Conservation (phyloP, 2,797 vertebrate genomes). For the Synaphobranchus kaupii region DNA sequence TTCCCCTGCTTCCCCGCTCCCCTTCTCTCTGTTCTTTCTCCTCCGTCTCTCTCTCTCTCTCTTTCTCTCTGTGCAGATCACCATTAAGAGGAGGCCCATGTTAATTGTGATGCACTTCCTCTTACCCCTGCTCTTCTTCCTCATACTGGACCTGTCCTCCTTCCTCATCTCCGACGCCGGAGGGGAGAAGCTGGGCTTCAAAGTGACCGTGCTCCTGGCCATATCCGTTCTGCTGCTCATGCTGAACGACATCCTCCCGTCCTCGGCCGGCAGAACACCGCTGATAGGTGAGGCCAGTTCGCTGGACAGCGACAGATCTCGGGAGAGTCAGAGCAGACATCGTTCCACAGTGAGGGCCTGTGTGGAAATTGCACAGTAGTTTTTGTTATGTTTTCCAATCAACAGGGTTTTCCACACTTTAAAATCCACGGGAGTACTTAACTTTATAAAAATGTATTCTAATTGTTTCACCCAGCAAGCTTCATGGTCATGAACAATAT, state of each 20-base stretch:
- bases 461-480: no score
- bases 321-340: no score
- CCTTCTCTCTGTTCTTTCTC: neutral
- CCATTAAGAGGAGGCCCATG: conserved; percentile 71
- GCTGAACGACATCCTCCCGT: conserved; percentile 78
- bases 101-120: conserved; percentile 79
- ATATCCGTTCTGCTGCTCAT: conserved; percentile 79
- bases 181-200: conserved; percentile 78
- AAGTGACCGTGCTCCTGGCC: conserved; percentile 79
- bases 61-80: conserved; percentile 59
- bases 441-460: no score
- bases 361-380: no score
- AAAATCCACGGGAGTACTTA: no score
- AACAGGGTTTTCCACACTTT: no score
- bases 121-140: conserved; percentile 75
- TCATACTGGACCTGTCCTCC: conserved; percentile 76
- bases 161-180: conserved; percentile 70
- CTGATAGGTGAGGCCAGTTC: conserved; percentile 71
- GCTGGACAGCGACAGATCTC: neutral
- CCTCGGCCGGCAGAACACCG: conserved; percentile 72
- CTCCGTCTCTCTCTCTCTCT: neutral
- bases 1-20: neutral
- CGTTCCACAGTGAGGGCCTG: no score
- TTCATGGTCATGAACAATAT: no score
- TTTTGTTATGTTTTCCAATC: no score